Base-by-base conservation (phyloP, 2,888 invertebrate genomes). In the Drosophila lutescens region DNA sequence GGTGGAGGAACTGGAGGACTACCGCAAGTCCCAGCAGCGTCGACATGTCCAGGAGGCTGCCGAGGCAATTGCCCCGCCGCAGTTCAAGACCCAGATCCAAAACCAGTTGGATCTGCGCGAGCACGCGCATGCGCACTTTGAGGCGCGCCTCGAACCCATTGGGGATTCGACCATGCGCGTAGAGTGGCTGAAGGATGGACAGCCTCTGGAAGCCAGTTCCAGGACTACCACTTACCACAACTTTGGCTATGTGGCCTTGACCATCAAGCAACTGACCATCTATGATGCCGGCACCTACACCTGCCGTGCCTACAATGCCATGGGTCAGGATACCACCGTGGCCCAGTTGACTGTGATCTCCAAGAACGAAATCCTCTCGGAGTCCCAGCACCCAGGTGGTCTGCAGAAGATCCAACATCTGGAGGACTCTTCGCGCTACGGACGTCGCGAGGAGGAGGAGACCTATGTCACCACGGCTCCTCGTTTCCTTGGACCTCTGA, bases 41-140 rank as follows among this genome's bases (percentile, higher is more conserved):
- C 96, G 95, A 77, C 96, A 96, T 88, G 95, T 95, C 75, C 95
- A 96, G 87, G 97, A 97, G 92, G 94, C 94, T 65, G 96, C 96
- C 44, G 97, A 97, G 92, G 95, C 96, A 88, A 94, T 94, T 44
- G 94, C 95, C 78, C 95, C 95, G 83, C 98, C 98, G 67, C 96
- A 96, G 93, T 98, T 98, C 91, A 97, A 97, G 92, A 95, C 96
- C 34, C 97, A 97, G 46, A 96, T 98, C 77, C 96, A 96, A 92
- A 97, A 97, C 92, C 97, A 97, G 93, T 92, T 95, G 57, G 95
- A 95, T 90, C 94, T 97, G 89, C 95, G 96, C 89, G 98, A 98
- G 93, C 97, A 98, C 79, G 98, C 97, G 78, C 98, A 97, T 89
- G 98, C 98, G 79, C 98, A 98, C 91, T 98, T 98, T 90, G 98